Evolutionary conservation across 1,140 invertebrate genomes (phyloP).

Genomic region (Nomia melanderi): DNA sequence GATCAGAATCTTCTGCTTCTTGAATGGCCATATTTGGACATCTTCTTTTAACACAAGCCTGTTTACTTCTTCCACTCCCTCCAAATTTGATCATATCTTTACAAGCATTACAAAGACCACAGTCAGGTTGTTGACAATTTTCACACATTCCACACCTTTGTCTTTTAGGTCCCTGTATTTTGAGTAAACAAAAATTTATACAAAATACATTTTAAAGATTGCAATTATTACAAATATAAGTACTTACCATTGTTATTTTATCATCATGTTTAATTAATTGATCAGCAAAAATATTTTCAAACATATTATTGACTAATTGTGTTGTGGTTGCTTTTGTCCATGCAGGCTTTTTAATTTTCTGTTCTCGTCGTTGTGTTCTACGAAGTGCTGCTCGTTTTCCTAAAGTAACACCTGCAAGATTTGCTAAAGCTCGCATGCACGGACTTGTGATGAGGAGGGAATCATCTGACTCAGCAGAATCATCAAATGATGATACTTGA

Average conservation of each 20-base stretch:
- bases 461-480: slow-evolving; percentile 83
- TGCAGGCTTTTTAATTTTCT: slow-evolving; percentile 78
- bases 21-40: slow-evolving; percentile 90
- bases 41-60: slow-evolving; percentile 87
- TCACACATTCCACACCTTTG: slow-evolving; percentile 89
- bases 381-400: slow-evolving; percentile 83
- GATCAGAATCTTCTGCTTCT: slow-evolving; percentile 85
- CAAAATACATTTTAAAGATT: not conserved
- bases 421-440: slow-evolving; percentile 89
- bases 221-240: not conserved
- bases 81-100: slow-evolving; percentile 89
- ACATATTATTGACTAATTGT: slow-evolving; percentile 89
- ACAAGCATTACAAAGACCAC: slow-evolving; percentile 86
- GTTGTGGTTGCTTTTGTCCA: slow-evolving; percentile 92
- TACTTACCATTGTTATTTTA: slow-evolving; percentile 78
- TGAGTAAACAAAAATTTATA: not conserved
- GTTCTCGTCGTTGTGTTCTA: slow-evolving; percentile 80
- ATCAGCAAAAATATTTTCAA: slow-evolving; percentile 90
- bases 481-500: slow-evolving; percentile 90
- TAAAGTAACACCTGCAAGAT: slow-evolving; percentile 89
- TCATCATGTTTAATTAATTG: slow-evolving; percentile 85
- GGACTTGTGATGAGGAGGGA: slow-evolving; percentile 86
- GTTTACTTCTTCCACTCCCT: slow-evolving; percentile 86
- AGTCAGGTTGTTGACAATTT: slow-evolving; percentile 87
- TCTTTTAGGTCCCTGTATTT: slow-evolving; percentile 70